Percentiles rank a stretch among this genome's conserved stretches.
Conservation (phyloP, 1,140 invertebrate genomes). For the Sitophilus oryzae region DNA sequence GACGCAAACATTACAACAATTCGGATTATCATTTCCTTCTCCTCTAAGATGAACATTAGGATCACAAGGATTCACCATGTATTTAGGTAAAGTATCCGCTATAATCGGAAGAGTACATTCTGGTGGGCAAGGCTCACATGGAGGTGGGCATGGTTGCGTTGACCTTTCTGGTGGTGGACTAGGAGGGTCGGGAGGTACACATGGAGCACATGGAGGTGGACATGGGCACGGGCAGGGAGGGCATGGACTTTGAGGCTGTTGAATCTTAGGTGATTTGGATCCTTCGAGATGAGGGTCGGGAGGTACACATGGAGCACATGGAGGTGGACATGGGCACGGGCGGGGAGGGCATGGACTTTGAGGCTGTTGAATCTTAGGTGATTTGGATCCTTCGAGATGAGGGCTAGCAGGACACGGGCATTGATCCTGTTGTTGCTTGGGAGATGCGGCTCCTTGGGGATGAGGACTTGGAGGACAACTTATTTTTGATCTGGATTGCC, state of each 20-base stretch:
- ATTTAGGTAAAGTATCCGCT: conserved; percentile 25
- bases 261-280: too few relatives aligned
- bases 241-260: too few relatives aligned
- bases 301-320: not conserved
- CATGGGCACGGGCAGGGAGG: not conserved
- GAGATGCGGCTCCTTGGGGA: not conserved
- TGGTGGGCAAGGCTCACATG: conserved; percentile 10
- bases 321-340: not conserved
- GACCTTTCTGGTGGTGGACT: too few relatives aligned
- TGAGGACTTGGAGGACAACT: conserved; percentile 24
- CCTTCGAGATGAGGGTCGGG: too few relatives aligned
- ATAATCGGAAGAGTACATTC: conserved; percentile 26
- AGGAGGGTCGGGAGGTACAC: not conserved
- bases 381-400: not conserved
- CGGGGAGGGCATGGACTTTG: not conserved
- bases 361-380: not conserved
- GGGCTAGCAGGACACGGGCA: conserved; percentile 22
- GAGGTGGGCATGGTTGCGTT: conserved; percentile 13
- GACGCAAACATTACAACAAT: conserved; percentile 32
- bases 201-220: not conserved
- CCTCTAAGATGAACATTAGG: conserved; percentile 5
- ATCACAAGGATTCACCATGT: conserved; percentile 22
- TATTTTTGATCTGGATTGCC: conserved; percentile 22
- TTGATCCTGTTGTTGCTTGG: not conserved
- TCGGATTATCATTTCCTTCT: conserved; percentile 9